Base-by-base conservation (phyloP, 2,113 vertebrate species). In the Brienomyrus brachyistius region DNA sequence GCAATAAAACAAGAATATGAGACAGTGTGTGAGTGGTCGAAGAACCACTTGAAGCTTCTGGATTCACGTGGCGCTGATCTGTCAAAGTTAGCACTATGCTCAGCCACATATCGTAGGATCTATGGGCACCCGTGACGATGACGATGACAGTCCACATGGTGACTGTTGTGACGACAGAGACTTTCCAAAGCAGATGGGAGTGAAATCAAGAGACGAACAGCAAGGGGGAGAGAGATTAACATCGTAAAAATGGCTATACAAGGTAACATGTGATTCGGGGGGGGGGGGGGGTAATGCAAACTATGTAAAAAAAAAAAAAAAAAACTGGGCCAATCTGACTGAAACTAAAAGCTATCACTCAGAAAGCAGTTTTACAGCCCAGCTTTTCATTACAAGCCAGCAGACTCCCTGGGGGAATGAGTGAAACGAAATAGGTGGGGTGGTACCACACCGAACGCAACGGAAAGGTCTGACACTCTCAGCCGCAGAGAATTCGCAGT, bases 251-350 rank as follows among this genome's bases (percentile, higher is more conserved):
- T 8, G 15, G 23, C 21, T 23, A 23, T 11, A 23, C 19, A 11
- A 50, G 21, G 83, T 85, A 3, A 23, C 35, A 40, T 77, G 70
- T 40, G 70, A 77, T 77, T 11, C 1, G 7, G 31, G 31, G 70
- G 13, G 70, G 35, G 7, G 31, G 31, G 70, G 13, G 70, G 35
- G 70, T 40, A 48, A 50, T 48, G 40, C 23, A 10, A 19, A 21
- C 82, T 84, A 43, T 9, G 3, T 48, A 85, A 45, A 56, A 45
- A 45, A 45, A 45, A 45, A 40, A n/a, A n/a, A 40, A 40, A 40
- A 45, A 85, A 85, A 85, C 45, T 50, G 45, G 83, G 83, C 43
- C 83, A 85, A n/a, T 48, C 15, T 85, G 83, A 48, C 83, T 84
- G 43, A 43, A 50, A 85, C 45, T 48, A n/a, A 48, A 85, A 50